phyloP scores from a whole-genome alignment of 2,888 invertebrate genomes.

The Crematogaster levior region DNA sequence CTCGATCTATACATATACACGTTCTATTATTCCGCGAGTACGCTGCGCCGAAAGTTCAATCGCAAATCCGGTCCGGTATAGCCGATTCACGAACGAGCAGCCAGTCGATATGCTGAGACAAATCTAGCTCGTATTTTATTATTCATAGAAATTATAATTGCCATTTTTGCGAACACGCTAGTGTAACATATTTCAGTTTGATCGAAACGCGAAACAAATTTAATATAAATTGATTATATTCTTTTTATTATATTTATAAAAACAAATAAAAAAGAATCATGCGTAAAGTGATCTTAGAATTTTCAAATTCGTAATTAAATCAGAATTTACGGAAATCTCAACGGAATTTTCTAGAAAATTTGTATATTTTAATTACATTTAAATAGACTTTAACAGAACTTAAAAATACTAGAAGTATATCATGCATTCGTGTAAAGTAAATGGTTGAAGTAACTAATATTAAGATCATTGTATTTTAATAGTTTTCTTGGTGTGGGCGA shows the following conservation, averaged over 20 bases:
- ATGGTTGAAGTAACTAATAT: neutral
- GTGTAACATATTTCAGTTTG: conserved; percentile 21
- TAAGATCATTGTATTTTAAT: neutral
- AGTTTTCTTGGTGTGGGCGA: neutral
- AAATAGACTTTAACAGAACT: conserved; percentile 6
- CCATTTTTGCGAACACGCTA: conserved; percentile 15
- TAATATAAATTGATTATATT: neutral
- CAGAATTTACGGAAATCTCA: conserved; percentile 1
- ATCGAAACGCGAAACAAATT: conserved; percentile 21
- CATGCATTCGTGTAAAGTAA: neutral
- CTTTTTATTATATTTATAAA: neutral
- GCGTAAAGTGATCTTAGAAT: neutral
- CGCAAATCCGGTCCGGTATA: conserved; percentile 8
- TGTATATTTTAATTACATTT: neutral
- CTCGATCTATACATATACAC: conserved; percentile 28
- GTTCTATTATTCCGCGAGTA: conserved; percentile 38
- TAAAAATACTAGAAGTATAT: neutral
- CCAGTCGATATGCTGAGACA: conserved; percentile 21
- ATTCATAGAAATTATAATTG: conserved; percentile 21
- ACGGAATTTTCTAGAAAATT: neutral
- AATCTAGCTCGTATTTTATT: conserved; percentile 45
- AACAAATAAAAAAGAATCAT: neutral
- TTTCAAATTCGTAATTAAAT: neutral
- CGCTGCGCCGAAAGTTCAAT: conserved; percentile 14
- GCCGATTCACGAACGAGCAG: conserved; percentile 39